Percentiles rank a stretch among this genome's conserved stretches.
Evolutionary conservation across 2,113 vertebrate genomes (phyloP).

Genomic region (Forbesichthys agassizii): DNA sequence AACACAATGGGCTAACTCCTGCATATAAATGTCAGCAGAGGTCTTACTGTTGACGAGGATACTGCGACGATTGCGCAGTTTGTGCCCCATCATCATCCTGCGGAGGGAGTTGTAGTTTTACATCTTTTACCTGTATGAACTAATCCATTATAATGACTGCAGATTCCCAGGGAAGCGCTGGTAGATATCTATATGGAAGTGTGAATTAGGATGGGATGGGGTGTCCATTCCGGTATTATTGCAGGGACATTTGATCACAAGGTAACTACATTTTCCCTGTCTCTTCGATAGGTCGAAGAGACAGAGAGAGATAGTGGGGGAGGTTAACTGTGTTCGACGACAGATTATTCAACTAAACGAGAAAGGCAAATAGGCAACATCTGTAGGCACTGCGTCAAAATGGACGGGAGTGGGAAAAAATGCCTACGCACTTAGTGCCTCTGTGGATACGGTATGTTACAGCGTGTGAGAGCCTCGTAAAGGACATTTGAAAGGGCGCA

Average conservation of each 20-base stretch:
- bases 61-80: constrained; percentile 49
- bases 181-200: background rate
- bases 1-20: background rate
- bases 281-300: background rate
- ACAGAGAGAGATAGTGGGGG: constrained; percentile 5
- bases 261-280: constrained; percentile 6
- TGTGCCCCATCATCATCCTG: constrained; percentile 36
- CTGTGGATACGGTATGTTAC: constrained; percentile 25
- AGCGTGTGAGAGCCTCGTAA: constrained; percentile 10
- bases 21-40: background rate
- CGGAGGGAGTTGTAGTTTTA: constrained; percentile 41
- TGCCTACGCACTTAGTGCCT: constrained; percentile 45
- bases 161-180: constrained; percentile 14
- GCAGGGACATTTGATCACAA: constrained; percentile 28
- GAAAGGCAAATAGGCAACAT: constrained; percentile 21
- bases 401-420: constrained; percentile 33
- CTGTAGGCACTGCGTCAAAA: constrained; percentile 74
- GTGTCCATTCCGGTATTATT: constrained; percentile 12
- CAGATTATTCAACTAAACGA: constrained; percentile 7
- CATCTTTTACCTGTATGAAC: constrained; percentile 17
- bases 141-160: constrained; percentile 42
- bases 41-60: background rate
- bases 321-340: background rate
- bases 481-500: constrained; percentile 3
- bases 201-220: constrained; percentile 6